Conservation (phyloP, 2,113 vertebrate species). For the Perca fluviatilis region DNA sequence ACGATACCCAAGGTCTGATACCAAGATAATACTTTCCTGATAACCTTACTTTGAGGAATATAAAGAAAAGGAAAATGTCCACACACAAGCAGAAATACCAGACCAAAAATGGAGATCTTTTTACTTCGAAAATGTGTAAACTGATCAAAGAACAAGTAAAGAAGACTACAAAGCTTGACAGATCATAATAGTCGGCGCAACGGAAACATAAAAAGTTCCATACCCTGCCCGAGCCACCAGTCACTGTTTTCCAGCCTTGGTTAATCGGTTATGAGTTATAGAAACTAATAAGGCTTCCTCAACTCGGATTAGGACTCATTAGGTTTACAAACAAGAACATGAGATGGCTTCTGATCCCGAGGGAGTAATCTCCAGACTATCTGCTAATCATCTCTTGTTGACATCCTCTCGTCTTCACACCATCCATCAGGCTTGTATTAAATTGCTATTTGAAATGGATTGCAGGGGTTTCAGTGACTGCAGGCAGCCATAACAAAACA, state of each 20-base stretch:
- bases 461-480: conserved; percentile 27
- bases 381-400: conserved; percentile 27
- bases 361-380: conserved; percentile 18
- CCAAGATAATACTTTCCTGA: background rate
- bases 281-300: background rate
- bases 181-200: background rate
- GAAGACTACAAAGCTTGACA: background rate
- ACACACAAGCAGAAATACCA: background rate
- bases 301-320: conserved; percentile 8
- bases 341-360: background rate
- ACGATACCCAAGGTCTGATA: background rate
- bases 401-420: conserved; percentile 15
- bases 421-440: conserved; percentile 26
- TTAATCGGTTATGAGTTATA: conserved; percentile 18
- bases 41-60: background rate
- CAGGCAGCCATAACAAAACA: conserved; percentile 48
- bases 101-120: background rate
- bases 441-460: conserved; percentile 41
- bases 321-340: conserved; percentile 33
- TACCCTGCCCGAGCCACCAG: background rate
- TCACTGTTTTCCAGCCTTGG: background rate
- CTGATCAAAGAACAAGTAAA: background rate
- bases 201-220: background rate
- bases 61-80: background rate
- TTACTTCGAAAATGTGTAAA: background rate